A percentile compares a stretch with the other conserved stretches of the same genome.
Conservation (phyloP, 2,113 vertebrate species). For the Vombatus ursinus region DNA sequence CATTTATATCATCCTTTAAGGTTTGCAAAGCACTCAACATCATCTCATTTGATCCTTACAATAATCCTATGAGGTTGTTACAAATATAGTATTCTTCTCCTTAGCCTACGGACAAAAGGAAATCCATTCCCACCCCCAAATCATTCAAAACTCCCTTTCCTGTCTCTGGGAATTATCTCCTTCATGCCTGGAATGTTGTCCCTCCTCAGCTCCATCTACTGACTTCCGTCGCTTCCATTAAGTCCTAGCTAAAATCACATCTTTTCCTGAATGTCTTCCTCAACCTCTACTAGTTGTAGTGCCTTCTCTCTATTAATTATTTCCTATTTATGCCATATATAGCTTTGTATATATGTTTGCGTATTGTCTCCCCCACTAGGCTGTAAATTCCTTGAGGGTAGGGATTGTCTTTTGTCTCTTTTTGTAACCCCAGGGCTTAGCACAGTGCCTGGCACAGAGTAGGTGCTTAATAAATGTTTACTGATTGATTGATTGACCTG, state of each 20-base stretch:
- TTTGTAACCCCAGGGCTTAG: neutral
- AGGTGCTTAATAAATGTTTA: neutral
- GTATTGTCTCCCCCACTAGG: neutral
- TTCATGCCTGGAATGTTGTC: neutral
- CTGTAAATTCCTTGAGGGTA: neutral
- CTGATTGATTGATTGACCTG: neutral
- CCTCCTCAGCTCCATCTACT: neutral
- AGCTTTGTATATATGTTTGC: neutral
- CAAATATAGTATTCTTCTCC: neutral
- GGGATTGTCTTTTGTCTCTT: neutral
- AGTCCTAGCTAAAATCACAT: neutral
- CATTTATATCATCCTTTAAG: neutral
- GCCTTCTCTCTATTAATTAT: neutral
- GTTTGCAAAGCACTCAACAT: neutral
- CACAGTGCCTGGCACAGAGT: no score
- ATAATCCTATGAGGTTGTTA: neutral
- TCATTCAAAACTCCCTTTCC: neutral
- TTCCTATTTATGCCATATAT: neutral
- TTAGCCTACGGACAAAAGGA: neutral
- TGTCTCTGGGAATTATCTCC: neutral
- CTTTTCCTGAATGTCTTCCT: neutral
- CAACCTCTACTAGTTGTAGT: neutral
- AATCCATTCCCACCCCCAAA: neutral
- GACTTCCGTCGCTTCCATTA: neutral
- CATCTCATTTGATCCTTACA: neutral